Evolutionary conservation across 2,888 invertebrate genomes (phyloP), one percentile per base, ranked within the genome.

Genomic region (Incurvaria masculella): DNA sequence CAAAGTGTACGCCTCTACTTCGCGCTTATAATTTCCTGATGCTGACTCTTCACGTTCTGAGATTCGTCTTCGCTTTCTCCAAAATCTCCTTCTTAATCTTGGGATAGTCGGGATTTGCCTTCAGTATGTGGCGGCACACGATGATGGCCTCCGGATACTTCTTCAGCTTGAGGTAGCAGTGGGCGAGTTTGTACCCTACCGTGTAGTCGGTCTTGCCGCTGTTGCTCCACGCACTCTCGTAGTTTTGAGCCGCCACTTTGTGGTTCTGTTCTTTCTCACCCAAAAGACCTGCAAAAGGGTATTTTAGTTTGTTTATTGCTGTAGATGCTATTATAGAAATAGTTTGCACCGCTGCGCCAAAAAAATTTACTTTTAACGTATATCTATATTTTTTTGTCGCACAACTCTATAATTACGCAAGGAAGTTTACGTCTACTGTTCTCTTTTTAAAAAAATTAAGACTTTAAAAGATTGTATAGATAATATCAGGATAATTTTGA

Each of bases 241-340:
- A 97, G 62, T 89, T 86, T 8, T 79, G 74, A 0, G 91, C 87
- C 0, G 97, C 95, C 50, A 90, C 89, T 52, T 87, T 86, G 72
- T 92, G 96, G 52, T 87, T 87, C 62, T 95, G 94, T 53, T 96
- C 94, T 61, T 96, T 96, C 69, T 98, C 98, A 19, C 89, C 84
- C 54, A 98, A 83, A 55, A 85, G 85, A 0, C 96, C 96, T 65
- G 83, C 68, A 58, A 58, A 49, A 27, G 18, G 4, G n/a, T 38
- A 42, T 23, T 21, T n/a, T n/a, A n/a, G 20, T 21, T 21, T 43
- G 11, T 14, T 43, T 14, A 18, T 42, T 42, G 5, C 8, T 10
- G n/a, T 18, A 5, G 17, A 41, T 8, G 41, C 8, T 11, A n/a
- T 11, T 11, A 10, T 11, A 11, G 17, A 17, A 41, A 10, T 8